Evolutionary conservation across 1,140 invertebrate species (phyloP).

Genomic region (Micrasema minimum): DNA sequence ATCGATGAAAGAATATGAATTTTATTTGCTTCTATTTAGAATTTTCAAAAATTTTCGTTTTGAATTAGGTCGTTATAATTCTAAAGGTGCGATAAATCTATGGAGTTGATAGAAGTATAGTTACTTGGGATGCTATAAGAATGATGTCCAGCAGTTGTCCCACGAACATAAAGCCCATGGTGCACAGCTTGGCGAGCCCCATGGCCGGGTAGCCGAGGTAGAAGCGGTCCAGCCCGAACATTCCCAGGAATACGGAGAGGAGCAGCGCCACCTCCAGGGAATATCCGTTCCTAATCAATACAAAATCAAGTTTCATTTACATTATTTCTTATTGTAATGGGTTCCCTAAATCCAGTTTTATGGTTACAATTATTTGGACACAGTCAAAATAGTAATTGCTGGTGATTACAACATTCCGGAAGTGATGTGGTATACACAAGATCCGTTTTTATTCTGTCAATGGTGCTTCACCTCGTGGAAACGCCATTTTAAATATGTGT

Average conservation of each 20-base stretch:
- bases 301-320: too few species aligned
- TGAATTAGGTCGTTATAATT: background rate
- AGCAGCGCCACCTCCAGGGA: conserved; percentile 92
- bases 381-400: too few species aligned
- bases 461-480: too few species aligned
- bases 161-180: conserved; percentile 96
- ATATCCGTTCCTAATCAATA: conserved; percentile 92
- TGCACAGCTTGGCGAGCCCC: conserved; percentile 93
- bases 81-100: background rate
- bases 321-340: too few species aligned
- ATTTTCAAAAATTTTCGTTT: background rate
- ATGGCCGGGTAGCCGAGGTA: conserved; percentile 97
- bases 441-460: background rate
- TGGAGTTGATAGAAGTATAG: background rate
- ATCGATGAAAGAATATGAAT: too few species aligned
- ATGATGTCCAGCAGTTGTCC: conserved; percentile 95
- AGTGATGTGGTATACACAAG: too few species aligned
- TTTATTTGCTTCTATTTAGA: background rate
- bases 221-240: conserved; percentile 97
- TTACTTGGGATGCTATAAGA: conserved; percentile 86
- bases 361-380: too few species aligned
- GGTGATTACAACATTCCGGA: too few species aligned
- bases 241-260: conserved; percentile 94
- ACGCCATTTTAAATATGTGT: background rate
- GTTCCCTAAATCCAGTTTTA: too few species aligned